Evolutionary conservation across 2,888 invertebrate genomes (phyloP).

Genomic region (Gandaritis pyraliata): DNA sequence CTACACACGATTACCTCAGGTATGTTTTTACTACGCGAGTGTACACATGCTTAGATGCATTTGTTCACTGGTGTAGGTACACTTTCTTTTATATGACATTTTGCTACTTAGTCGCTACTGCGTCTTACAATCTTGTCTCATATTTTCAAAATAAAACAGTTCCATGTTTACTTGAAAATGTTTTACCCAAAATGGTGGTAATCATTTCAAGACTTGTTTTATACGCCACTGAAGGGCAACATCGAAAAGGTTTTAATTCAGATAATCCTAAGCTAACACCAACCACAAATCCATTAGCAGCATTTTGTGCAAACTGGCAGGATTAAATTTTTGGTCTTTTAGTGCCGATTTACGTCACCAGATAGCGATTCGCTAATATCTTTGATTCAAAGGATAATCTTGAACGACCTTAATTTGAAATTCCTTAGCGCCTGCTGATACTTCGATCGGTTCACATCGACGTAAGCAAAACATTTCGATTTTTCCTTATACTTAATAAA

Average conservation of each 20-base stretch:
- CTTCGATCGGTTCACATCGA: constrained; percentile 8
- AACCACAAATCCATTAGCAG: constrained; percentile 35
- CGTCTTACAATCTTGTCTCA: not conserved
- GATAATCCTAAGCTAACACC: constrained; percentile 40
- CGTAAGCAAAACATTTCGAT: constrained; percentile 7
- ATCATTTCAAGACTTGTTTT: not conserved
- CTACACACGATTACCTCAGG: constrained; percentile 55
- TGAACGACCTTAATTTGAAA: constrained; percentile 10
- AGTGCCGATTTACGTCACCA: constrained; percentile 22
- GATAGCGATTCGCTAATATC: constrained; percentile 14
- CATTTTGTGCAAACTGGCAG: constrained; percentile 32
- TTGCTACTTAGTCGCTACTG: constrained; percentile 32
- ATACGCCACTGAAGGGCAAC: constrained; percentile 21
- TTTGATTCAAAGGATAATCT: constrained; percentile 14
- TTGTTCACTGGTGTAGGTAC: constrained; percentile 36
- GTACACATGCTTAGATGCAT: constrained; percentile 44
- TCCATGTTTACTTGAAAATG: too few relatives aligned
- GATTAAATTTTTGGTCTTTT: constrained; percentile 16
- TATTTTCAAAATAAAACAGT: not conserved
- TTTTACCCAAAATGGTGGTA: not conserved
- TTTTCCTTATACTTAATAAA: constrained; percentile 25
- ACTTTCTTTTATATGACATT: constrained; percentile 43
- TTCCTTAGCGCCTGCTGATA: constrained; percentile 15
- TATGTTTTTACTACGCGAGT: constrained; percentile 62
- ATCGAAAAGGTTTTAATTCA: constrained; percentile 35